phyloP scores from a whole-genome alignment of 1,140 invertebrate genomes.

The Brachystomella parvula region DNA sequence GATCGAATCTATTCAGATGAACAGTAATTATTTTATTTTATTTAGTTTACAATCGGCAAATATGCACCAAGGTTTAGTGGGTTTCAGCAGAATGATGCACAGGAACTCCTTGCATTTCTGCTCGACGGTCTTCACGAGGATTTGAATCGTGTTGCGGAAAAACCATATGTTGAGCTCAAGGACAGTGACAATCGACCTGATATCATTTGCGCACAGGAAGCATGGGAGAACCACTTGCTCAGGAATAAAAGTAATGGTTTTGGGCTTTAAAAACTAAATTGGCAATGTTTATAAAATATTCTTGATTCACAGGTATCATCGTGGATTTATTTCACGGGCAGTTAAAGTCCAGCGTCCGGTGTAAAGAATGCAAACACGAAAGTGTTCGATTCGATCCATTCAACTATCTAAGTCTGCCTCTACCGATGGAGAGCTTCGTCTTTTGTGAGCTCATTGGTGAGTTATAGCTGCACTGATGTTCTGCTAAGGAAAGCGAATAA shows the following conservation, averaged over 20 bases:
- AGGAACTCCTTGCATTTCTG: slow-evolving; percentile 78
- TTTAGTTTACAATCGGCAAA: slow-evolving; percentile 68
- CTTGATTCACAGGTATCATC: slow-evolving; percentile 49
- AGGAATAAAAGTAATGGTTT: slow-evolving; percentile 63
- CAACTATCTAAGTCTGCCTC: slow-evolving; percentile 73
- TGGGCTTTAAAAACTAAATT: not conserved
- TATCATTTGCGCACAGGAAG: slow-evolving; percentile 64
- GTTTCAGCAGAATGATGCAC: slow-evolving; percentile 82
- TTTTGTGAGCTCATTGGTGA: slow-evolving; percentile 64
- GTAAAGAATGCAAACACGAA: slow-evolving; percentile 65
- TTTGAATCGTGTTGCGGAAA: slow-evolving; percentile 63
- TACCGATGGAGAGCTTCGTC: slow-evolving; percentile 69
- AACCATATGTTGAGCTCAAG: slow-evolving; percentile 63
- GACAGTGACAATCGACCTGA: slow-evolving; percentile 70
- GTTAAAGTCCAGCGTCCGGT: slow-evolving; percentile 67
- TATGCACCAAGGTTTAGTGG: slow-evolving; percentile 73
- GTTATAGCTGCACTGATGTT: no score
- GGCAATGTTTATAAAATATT: no score
- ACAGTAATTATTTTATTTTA: slow-evolving; percentile 47
- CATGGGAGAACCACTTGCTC: slow-evolving; percentile 72
- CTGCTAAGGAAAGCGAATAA: no score
- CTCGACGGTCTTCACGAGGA: slow-evolving; percentile 84
- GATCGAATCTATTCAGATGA: slow-evolving; percentile 69
- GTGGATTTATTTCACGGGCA: slow-evolving; percentile 86
- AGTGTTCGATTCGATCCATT: slow-evolving; percentile 83